Base-by-base conservation (phyloP, 2,888 invertebrate genomes). In the Caenorhabditis sp. region DNA sequence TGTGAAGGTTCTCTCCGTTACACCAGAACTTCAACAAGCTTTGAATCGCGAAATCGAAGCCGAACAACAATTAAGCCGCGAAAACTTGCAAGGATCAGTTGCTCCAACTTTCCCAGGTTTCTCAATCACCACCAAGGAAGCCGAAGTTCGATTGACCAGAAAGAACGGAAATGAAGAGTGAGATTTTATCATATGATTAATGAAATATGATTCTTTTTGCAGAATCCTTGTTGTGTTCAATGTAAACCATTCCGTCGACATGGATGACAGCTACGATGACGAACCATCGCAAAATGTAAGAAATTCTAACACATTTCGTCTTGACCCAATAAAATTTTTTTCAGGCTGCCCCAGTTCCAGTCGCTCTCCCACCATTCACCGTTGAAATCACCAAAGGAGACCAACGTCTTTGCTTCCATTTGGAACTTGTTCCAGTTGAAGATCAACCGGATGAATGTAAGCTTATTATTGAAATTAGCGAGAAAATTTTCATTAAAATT, bases 161-260 rank as follows among this genome's bases (percentile, higher is more conserved):
- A 88, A 88, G 74, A 83, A 88, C 74, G 89, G 89, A 31, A 69
- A 91, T 91, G 83, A 97, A 93, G 89, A 89, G 90, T 90, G 83
- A 85, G 88, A 78, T 53, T 52, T 21, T 17, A 50, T 27, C 50
- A 20, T 26, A 23, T n/a, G n/a, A n/a, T n/a, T n/a, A n/a, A n/a
- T n/a, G n/a, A n/a, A 38, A 38, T n/a, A 17, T 49, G n/a, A 52
- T 58, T 43, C 25, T 59, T 12, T n/a, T n/a, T n/a, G 10, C 85
- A 93, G 93, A 76, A 91, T 95, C 75, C 91, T 91, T 61, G 91
- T 97, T 56, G 92, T 91, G 66, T 93, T 96, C 89, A 96, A 95
- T 88, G 93, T 97, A 0, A 97, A 97, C 89, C 95, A 96, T 89
- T 93, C 95, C 0, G 95, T 97, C 0, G 95, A 95, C 88, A 91